Evolutionary conservation across 2,797 vertebrate genomes (phyloP).

Genomic region (Echiichthys vipera): DNA sequence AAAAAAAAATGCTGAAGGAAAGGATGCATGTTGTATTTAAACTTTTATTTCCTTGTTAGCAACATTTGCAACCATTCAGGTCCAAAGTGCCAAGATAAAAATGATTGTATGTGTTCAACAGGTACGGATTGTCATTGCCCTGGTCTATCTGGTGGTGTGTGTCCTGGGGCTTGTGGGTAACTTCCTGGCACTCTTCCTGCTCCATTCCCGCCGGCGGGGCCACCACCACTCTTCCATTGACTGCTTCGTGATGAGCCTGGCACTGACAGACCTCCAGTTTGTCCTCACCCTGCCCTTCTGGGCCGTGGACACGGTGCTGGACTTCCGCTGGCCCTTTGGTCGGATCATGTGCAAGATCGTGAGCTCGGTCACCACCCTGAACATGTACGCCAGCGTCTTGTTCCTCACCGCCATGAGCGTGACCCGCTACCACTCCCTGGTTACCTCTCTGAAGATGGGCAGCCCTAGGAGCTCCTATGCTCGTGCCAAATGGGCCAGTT

Average conservation of each 20-base stretch:
- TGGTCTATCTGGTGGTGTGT: slow-evolving; percentile 85
- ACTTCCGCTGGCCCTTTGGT: slow-evolving; percentile 86
- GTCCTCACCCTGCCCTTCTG: slow-evolving; percentile 86
- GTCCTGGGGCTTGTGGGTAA: slow-evolving; percentile 86
- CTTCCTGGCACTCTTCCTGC: slow-evolving; percentile 83
- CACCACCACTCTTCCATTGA: slow-evolving; percentile 80
- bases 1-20: neutral
- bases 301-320: slow-evolving; percentile 82
- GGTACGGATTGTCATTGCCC: slow-evolving; percentile 80
- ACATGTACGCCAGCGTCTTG: slow-evolving; percentile 87
- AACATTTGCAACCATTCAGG: neutral
- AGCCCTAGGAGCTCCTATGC: slow-evolving; percentile 60
- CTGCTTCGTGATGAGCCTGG: slow-evolving; percentile 84
- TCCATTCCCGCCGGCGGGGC: slow-evolving; percentile 75
- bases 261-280: slow-evolving; percentile 83
- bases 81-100: neutral
- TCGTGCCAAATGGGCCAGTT: slow-evolving; percentile 80
- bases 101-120: slow-evolving; percentile 4
- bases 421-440: slow-evolving; percentile 81
- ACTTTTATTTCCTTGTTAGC: neutral
- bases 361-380: slow-evolving; percentile 84
- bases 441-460: slow-evolving; percentile 81
- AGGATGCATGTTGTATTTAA: neutral
- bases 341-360: slow-evolving; percentile 84
- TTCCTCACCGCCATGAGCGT: slow-evolving; percentile 86